Percentiles rank a stretch among this genome's conserved stretches.
phyloP scores from a whole-genome alignment of 1,140 invertebrate genomes.

The Dolichoris vasculosae region DNA sequence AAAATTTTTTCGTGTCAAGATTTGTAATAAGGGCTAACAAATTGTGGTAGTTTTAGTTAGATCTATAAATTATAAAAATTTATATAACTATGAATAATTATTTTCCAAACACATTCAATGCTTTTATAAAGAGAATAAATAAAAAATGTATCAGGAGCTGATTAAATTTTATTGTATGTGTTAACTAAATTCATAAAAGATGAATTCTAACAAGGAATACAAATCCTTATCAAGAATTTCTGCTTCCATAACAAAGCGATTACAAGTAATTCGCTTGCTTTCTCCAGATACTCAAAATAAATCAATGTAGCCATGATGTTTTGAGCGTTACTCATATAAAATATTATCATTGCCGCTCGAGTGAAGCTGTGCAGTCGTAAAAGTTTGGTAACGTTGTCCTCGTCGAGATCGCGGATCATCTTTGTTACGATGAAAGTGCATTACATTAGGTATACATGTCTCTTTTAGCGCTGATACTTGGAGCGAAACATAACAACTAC shows the following conservation, averaged over 20 bases:
- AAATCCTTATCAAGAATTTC: not conserved
- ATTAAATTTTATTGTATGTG: not conserved
- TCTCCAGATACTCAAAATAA: slow-evolving; percentile 18
- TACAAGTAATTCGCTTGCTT: not conserved
- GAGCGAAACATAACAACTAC: not conserved
- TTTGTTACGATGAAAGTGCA: not conserved
- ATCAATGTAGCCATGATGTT: slow-evolving; percentile 26
- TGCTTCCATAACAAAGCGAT: not conserved
- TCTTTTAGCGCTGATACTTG: not conserved
- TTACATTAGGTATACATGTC: not conserved
- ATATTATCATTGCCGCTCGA: not conserved
- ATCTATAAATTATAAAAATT: too few relatives aligned
- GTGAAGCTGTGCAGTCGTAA: not conserved
- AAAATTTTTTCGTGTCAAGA: too few relatives aligned
- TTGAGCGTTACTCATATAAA: slow-evolving; percentile 14
- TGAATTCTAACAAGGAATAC: not conserved
- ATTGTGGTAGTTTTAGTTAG: too few relatives aligned
- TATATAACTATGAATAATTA: too few relatives aligned
- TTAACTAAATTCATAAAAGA: not conserved
- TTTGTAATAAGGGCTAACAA: too few relatives aligned
- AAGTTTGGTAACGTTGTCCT: not conserved
- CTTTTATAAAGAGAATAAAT: not conserved
- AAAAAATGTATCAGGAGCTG: not conserved
- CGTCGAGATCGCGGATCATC: not conserved
- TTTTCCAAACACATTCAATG: too few relatives aligned